phyloP scores from a whole-genome alignment of 35 echinoderm and acorn worm genomes.

The Hemicentrotus pulcherrimus region DNA sequence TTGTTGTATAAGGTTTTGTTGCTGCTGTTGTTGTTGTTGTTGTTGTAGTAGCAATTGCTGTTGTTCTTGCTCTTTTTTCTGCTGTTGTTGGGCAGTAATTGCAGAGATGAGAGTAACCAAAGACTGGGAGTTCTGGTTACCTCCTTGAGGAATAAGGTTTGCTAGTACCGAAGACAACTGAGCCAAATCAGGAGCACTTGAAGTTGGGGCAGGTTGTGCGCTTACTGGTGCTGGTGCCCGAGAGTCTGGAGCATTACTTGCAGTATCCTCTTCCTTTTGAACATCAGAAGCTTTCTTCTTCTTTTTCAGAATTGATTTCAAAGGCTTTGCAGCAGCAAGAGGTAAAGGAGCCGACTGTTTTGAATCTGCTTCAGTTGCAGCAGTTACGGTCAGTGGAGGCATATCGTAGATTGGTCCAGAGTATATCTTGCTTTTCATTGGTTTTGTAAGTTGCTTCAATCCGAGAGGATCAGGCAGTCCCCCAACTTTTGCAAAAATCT shows the following conservation, averaged over 20 bases:
- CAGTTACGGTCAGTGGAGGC: constrained; percentile 38
- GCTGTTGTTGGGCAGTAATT: neutral
- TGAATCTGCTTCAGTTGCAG: neutral
- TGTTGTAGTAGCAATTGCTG: neutral
- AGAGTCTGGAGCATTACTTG: neutral
- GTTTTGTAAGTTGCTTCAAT: constrained; percentile 42
- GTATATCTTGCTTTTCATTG: constrained; percentile 34
- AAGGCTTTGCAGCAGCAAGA: constrained; percentile 23
- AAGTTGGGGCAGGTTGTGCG: neutral
- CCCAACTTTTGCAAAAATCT: constrained; percentile 10
- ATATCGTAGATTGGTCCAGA: constrained; percentile 29
- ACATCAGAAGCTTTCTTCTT: neutral
- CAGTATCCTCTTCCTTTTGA: neutral
- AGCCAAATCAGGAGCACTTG: constrained; percentile 21
- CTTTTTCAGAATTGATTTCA: constrained; percentile 46
- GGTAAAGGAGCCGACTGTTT: neutral
- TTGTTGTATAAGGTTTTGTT: constrained; percentile 14
- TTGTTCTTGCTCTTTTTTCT: neutral
- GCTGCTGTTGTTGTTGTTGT: neutral
- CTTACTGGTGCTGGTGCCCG: neutral
- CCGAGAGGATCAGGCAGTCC: constrained; percentile 39
- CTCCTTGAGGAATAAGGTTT: neutral
- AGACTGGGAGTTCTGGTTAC: neutral
- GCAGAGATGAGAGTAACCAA: constrained; percentile 19
- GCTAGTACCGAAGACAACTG: constrained; percentile 26